phyloP scores from a whole-genome alignment of 2,888 invertebrate species.

The Drosophila dives region DNA sequence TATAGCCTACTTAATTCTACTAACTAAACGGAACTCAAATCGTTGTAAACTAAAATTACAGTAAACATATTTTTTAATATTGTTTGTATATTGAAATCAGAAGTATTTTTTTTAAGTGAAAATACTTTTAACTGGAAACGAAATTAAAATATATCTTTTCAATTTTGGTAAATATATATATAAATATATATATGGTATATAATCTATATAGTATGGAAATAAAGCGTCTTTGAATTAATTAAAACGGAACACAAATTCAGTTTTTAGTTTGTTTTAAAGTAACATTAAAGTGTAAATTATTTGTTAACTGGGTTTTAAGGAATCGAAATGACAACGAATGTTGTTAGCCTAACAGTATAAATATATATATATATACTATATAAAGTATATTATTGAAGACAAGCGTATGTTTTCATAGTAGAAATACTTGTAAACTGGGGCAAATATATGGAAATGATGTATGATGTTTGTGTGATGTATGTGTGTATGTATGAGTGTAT shows the following conservation, averaged over 20 bases:
- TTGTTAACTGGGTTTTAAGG: neutral
- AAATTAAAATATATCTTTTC: neutral
- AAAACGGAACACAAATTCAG: neutral
- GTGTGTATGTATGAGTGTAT: slow-evolving; percentile 1
- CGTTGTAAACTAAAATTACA: neutral
- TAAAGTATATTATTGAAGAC: slow-evolving; percentile 15
- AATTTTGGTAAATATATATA: neutral
- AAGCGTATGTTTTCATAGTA: slow-evolving; percentile 23
- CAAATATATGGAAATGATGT: slow-evolving; percentile 21
- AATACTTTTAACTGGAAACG: neutral
- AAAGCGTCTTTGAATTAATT: neutral
- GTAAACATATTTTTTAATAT: neutral
- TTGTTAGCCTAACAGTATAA: slow-evolving; percentile 51
- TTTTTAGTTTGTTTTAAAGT: neutral
- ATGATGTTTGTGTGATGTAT: slow-evolving; percentile 14
- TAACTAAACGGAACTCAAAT: slow-evolving; percentile 16
- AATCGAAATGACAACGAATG: slow-evolving; percentile 30
- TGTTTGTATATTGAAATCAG: neutral
- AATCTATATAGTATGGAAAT: neutral
- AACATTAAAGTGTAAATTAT: neutral
- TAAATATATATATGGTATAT: neutral
- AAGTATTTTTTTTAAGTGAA: neutral
- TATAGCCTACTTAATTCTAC: slow-evolving; percentile 29
- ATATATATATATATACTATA: slow-evolving; percentile 13
- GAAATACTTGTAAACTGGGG: slow-evolving; percentile 24